phyloP scores from a whole-genome alignment of 2,113 vertebrate genomes.

The Danio rerio region DNA sequence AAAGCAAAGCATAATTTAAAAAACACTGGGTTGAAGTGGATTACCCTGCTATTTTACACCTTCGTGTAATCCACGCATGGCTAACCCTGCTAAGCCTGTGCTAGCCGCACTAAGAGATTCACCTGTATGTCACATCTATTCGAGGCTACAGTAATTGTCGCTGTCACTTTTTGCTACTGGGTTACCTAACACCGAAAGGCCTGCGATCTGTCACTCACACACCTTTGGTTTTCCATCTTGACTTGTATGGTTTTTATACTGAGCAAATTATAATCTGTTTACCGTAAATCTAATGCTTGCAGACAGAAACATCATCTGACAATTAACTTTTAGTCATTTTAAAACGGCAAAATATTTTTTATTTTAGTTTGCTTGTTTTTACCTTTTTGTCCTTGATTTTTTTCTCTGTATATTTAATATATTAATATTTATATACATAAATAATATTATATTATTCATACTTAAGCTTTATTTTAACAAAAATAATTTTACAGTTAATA shows the following conservation, averaged over 20 bases:
- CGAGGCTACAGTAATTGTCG: conserved; percentile 29
- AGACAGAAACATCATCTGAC: no score
- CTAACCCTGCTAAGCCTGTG: conserved; percentile 68
- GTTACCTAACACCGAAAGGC: conserved; percentile 64
- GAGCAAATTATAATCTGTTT: neutral
- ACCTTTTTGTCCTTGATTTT: no score
- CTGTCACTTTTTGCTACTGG: conserved; percentile 24
- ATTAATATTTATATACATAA: no score
- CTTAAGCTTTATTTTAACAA: no score
- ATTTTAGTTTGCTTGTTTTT: no score
- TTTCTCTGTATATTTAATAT: no score
- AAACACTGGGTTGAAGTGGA: conserved; percentile 71
- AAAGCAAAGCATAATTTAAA: conserved; percentile 65
- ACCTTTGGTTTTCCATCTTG: neutral
- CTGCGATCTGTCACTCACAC: neutral
- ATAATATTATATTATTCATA: no score
- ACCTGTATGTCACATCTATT: conserved; percentile 47
- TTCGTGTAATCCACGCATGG: conserved; percentile 74
- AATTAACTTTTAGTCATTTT: no score
- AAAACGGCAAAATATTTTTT: no score
- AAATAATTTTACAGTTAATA: no score
- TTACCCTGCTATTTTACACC: conserved; percentile 81
- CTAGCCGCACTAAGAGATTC: conserved; percentile 66
- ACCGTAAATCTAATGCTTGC: neutral
- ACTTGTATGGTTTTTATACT: neutral